Evolutionary conservation across 2,888 invertebrate genomes (phyloP), one percentile per base, ranked within the genome.

Genomic region (Oeneis ivallda): DNA sequence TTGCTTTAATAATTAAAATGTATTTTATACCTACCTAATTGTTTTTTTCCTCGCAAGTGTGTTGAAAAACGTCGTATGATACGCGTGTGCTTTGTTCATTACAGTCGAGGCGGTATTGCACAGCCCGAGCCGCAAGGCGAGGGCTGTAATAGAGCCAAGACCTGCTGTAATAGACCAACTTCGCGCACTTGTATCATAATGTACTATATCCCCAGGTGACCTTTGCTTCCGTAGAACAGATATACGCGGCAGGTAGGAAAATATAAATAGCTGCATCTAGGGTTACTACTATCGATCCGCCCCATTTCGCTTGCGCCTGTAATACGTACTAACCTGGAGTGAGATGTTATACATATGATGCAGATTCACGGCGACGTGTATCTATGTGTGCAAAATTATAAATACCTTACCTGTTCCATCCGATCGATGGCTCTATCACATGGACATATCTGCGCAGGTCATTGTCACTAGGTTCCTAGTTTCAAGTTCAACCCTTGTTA

Each of bases 191-290:
- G n/a, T n/a, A n/a, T n/a, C n/a, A n/a, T n/a, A n/a, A n/a, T n/a
- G n/a, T n/a, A n/a, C n/a, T n/a, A n/a, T 45, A 15, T 45, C 7
- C 6, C 26, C 6, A 13, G 5, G 13, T 50, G 13, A 26, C 26
- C 19, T 50, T 50, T 19, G 19, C 19, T 6, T 56, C 6, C 13
- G 19, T 26, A 17, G 17, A 45, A n/a, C 11, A 26, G 11, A 10
- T 7, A 34, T 58, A 32, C 39, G 15, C 9, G 17, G 47, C 47
- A 47, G 17, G 9, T 17, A 47, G 9, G 17, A 26, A 26, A 41
- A 10, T 68, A 68, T 68, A 62, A 62, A 64, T 66, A 69, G 59
- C 41, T 54, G 53, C 61, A 64, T 63, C 68, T 56, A 64, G 64
- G 64, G 66, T 52, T 64, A 57, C 53, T 64, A 64, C 53, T 53